phyloP scores from a whole-genome alignment of 2,113 vertebrate genomes.

The Plectropomus leopardus region DNA sequence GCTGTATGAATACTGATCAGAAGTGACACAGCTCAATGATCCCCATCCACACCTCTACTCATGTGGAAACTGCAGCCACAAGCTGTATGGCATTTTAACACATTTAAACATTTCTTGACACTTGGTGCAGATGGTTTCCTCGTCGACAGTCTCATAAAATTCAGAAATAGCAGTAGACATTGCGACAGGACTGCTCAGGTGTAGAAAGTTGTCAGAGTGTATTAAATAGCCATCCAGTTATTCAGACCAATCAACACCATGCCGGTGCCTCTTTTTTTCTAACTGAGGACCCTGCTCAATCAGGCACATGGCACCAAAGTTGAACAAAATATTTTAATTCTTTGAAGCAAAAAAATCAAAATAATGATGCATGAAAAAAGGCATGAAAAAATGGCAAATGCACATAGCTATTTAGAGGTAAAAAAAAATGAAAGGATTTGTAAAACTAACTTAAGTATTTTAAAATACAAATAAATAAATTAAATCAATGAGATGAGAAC shows the following conservation, averaged over 20 bases:
- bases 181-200: background rate
- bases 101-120: constrained; percentile 26
- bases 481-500: too few species aligned
- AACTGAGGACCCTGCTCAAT: too few species aligned
- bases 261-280: background rate
- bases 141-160: constrained; percentile 4
- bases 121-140: background rate
- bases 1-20: constrained; percentile 41
- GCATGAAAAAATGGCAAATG: too few species aligned
- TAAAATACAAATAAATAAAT: too few species aligned
- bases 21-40: constrained; percentile 54
- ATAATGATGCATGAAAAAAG: too few species aligned
- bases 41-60: constrained; percentile 37
- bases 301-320: too few species aligned
- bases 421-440: too few species aligned
- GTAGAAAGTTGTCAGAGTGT: constrained; percentile 22
- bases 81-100: constrained; percentile 22
- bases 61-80: constrained; percentile 37
- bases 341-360: too few species aligned
- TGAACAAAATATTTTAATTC: too few species aligned
- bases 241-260: constrained; percentile 15
- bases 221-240: constrained; percentile 10
- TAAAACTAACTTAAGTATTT: too few species aligned
- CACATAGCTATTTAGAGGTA: too few species aligned
- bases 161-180: background rate